phyloP scores from a whole-genome alignment of 2,888 invertebrate species.

The Achlya flavicornis region DNA sequence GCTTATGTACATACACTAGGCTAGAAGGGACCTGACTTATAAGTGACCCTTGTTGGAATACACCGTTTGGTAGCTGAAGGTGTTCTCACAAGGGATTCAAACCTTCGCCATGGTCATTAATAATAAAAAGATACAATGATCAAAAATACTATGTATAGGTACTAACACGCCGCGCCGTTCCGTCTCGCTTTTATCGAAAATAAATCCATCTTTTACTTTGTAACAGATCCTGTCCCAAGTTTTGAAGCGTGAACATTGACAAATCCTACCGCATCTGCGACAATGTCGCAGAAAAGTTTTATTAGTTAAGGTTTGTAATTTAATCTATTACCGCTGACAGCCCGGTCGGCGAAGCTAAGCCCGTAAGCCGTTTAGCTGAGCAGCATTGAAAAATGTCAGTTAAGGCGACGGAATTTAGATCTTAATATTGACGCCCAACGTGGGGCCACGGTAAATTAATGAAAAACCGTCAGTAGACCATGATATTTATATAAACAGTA shows the following conservation, averaged over 20 bases:
- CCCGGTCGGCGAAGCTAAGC: constrained; percentile 26
- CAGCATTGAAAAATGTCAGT: constrained; percentile 40
- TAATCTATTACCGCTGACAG: constrained; percentile 37
- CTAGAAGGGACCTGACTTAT: too few relatives aligned
- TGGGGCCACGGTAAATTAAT: constrained; percentile 20
- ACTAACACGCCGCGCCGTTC: too few relatives aligned
- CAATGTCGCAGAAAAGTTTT: constrained; percentile 22
- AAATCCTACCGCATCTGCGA: neutral
- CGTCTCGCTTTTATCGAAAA: neutral
- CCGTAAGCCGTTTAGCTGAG: constrained; percentile 44
- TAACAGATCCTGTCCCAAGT: neutral
- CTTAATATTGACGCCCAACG: constrained; percentile 38
- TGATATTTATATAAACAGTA: neutral
- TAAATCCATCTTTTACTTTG: neutral
- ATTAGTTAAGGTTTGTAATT: constrained; percentile 31
- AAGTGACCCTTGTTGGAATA: neutral
- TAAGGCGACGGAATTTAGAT: constrained; percentile 20
- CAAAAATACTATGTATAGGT: neutral
- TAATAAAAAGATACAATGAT: neutral
- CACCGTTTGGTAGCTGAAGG: too few relatives aligned
- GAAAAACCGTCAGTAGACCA: neutral
- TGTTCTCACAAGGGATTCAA: too few relatives aligned
- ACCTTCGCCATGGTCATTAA: too few relatives aligned
- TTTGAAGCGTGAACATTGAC: neutral
- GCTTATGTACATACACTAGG: too few relatives aligned